These are phyloP conservation scores for Pseudococcus viburni DNA, from an alignment of 2,888 invertebrate species.

Conservation along the genomic window DNA sequence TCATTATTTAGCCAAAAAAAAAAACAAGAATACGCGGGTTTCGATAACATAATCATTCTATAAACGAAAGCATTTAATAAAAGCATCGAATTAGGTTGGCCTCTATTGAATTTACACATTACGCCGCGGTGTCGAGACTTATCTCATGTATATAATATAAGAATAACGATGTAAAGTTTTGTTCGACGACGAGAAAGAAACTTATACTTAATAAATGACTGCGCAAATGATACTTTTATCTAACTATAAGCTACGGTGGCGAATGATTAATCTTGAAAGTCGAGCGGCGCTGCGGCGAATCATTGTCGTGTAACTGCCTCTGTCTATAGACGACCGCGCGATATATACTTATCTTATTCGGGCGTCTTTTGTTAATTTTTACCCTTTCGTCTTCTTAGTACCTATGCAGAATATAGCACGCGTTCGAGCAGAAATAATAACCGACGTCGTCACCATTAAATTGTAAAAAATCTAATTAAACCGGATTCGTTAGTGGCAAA, in stretches of 20 bases:
- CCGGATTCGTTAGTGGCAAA: not conserved
- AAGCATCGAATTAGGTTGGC: not conserved
- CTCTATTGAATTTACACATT: not conserved
- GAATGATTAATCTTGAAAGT: constrained; percentile 32
- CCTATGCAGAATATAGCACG: not conserved
- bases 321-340: not conserved
- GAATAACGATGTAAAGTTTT: constrained; percentile 28
- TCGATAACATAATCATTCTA: not conserved
- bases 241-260: not conserved
- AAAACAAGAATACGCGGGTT: not conserved
- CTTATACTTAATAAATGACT: constrained; percentile 28
- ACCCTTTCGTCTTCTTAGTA: not conserved
- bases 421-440: constrained; percentile 4
- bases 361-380: constrained; percentile 23
- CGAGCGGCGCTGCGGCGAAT: not conserved
- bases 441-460: not conserved
- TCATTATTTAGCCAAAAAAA: no score
- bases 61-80: not conserved
- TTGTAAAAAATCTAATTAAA: constrained; percentile 32
- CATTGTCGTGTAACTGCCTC: constrained; percentile 17
- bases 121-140: not conserved
- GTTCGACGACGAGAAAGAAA: constrained; percentile 12
- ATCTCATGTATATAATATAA: not conserved
- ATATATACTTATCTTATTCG: constrained; percentile 18
- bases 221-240: constrained; percentile 6